phyloP scores from a whole-genome alignment of 2,113 vertebrate species.

The Ictalurus furcatus region DNA sequence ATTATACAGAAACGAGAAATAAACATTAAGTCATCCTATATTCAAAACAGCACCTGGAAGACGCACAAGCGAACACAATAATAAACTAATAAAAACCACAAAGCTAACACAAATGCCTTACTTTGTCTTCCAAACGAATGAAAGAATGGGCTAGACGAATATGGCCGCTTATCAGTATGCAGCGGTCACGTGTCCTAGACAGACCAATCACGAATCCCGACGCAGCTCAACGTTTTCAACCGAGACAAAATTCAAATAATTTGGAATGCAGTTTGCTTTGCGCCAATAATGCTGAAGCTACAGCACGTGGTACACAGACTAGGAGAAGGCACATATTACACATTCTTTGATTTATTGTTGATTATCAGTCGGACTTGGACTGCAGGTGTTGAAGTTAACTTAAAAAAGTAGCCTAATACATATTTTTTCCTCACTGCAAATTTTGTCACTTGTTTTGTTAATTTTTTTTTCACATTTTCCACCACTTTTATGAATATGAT shows the following conservation, averaged over 20 bases:
- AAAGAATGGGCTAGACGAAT: slow-evolving; percentile 60
- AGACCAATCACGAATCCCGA: slow-evolving; percentile 45
- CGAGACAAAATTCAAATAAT: slow-evolving; percentile 62
- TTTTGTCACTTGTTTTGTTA: background rate
- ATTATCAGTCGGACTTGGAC: background rate
- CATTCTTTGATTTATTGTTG: background rate
- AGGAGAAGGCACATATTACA: too few species aligned
- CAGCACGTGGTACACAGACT: slow-evolving; percentile 38
- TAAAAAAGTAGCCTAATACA: background rate
- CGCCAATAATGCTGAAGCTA: slow-evolving; percentile 14
- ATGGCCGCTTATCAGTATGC: slow-evolving; percentile 58
- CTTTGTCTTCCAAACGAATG: slow-evolving; percentile 56
- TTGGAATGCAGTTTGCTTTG: slow-evolving; percentile 27
- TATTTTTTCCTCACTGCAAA: background rate
- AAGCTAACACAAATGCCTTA: slow-evolving; percentile 27
- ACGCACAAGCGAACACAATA: background rate
- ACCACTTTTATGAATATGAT: background rate
- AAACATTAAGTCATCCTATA: background rate
- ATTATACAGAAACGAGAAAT: background rate
- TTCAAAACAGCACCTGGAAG: slow-evolving; percentile 4
- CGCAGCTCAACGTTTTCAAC: slow-evolving; percentile 45
- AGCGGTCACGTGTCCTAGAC: slow-evolving; percentile 34
- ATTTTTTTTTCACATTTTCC: background rate
- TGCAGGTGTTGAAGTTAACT: background rate
- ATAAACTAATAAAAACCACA: background rate